Evolutionary conservation across 37 sponge, comb jelly and placozoan species (phyloP), one percentile per base, ranked within the genome.

Genomic region (Mnemiopsis leidyi): DNA sequence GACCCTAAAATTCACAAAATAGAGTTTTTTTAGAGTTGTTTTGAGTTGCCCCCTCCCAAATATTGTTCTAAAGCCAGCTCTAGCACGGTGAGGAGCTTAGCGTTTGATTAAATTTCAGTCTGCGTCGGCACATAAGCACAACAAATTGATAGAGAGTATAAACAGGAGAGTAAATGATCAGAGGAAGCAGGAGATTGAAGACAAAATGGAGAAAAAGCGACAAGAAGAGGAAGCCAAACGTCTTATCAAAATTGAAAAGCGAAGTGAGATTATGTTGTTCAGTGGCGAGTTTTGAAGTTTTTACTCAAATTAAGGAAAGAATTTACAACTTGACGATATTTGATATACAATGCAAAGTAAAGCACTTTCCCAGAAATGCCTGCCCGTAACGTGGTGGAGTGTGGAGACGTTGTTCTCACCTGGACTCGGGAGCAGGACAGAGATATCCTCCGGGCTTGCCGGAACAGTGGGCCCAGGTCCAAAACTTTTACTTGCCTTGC

Each of bases 341-440:
- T n/a, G n/a, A n/a, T n/a, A n/a, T n/a, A n/a, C n/a, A n/a, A n/a
- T n/a, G n/a, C n/a, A n/a, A n/a, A n/a, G n/a, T 18, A 48, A 13
- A 48, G 5, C 9, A 48, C 21, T 34, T 13, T 39, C 23, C 25
- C 90, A 85, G 90, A 40, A 39, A 85, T 85, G 61, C 61, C 40
- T 13, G 90, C 90, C 26, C 40, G 61, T 26, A 85, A 85, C 90
- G 35, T 85, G 1, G 90, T 85, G 1, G 90, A 85, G 29, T 85
- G 90, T 39, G 90, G 90, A 1, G 90, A 85, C 29, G 36, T n/a
- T n/a, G 61, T 40, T 18, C 90, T 85, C 3, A 40, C 61, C 61
- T 85, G 90, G 90, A 85, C 90, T 25, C 39, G 90, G 26, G 90
- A 85, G 24, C 61, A 85, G 61, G 90, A 85, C 90, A 1, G 90